Evolutionary conservation across 2,888 invertebrate genomes (phyloP), one percentile per base, ranked within the genome.

Genomic region (Sesia bembeciformis): DNA sequence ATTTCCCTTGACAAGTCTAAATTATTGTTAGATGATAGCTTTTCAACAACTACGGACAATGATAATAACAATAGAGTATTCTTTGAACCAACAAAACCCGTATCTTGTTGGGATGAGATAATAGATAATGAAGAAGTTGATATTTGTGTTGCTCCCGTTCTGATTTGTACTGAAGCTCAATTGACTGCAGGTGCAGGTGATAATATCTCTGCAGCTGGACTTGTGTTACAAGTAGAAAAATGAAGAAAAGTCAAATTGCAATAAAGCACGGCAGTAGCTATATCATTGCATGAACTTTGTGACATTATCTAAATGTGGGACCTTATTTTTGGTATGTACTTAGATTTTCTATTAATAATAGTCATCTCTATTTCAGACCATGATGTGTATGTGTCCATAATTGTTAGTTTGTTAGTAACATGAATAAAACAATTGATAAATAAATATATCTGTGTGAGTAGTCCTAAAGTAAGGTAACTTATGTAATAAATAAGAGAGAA

Each of bases 151-250:
- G 95, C 96, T 0, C 96, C 96, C 0, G 96, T 96, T 4, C 82
- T 96, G 40, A 95, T 96, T 3, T 96, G 96, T 70, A 95, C 94
- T 0, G 91, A 94, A 63, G 95, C 95, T 0, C 91, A 93, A 57
- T 92, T 96, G 67, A 96, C 96, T 0, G 96, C 95, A 0, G 96
- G 96, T 0, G 96, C 95, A 5, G 96, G 96, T 0, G 96, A 96
- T 74, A 96, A 96, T 71, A 95, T 96, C 60, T 96, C 96, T 0
- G 95, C 96, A n/a, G 95, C 96, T 3, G 96, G 95, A n/a, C 82
- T 96, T 8, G 93, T 92, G n/a, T 82, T 93, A 54, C 94, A 94
- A 76, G 90, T 93, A 57, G 91, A 88, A 57, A 84, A 82, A 70
- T 86, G 62, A 81, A 62, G 67, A 58, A 66, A 64, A 65, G 57